Evolutionary conservation across 1,140 invertebrate species (phyloP).

Genomic region (Rhyacophila brunnea): DNA sequence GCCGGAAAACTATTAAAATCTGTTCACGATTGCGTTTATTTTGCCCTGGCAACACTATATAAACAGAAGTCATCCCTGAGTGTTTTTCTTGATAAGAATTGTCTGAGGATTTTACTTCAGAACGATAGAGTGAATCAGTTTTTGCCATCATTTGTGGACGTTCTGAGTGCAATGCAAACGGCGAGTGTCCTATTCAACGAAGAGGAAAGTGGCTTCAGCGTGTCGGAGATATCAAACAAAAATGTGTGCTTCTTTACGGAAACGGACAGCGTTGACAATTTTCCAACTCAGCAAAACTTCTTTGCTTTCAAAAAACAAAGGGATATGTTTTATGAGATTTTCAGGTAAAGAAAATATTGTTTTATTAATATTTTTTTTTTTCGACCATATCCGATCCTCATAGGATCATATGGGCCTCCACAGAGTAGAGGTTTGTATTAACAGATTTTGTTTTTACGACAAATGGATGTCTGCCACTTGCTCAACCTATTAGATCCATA

Average conservation of each 20-base stretch:
- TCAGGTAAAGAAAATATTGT: conserved; percentile 46
- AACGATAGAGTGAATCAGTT: conserved; percentile 46
- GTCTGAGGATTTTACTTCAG: conserved; percentile 45
- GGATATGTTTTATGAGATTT: conserved; percentile 76
- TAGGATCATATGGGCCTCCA: too few relatives aligned
- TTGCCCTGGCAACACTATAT: conserved; percentile 48
- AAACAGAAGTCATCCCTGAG: conserved; percentile 40
- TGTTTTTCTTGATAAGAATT: conserved; percentile 47
- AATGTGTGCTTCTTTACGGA: conserved; percentile 58
- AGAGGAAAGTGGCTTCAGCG: conserved; percentile 33
- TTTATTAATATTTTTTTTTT: conserved; percentile 13
- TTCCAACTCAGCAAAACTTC: conserved; percentile 72
- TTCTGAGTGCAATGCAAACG: conserved; percentile 40
- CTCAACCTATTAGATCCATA: too few relatives aligned
- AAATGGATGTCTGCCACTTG: too few relatives aligned
- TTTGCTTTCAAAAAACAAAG: conserved; percentile 79
- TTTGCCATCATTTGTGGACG: conserved; percentile 46
- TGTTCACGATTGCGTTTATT: conserved; percentile 50
- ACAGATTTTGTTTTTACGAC: too few relatives aligned
- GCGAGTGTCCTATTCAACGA: not conserved
- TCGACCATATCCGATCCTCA: too few relatives aligned
- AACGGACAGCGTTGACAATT: conserved; percentile 81
- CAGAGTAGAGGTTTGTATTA: too few relatives aligned
- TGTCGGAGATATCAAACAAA: conserved; percentile 32
- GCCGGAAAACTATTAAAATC: conserved; percentile 40